A percentile compares a stretch with the other conserved stretches of the same genome.
phyloP scores from a whole-genome alignment of 2,888 invertebrate species.

The Parnassius glacialis region DNA sequence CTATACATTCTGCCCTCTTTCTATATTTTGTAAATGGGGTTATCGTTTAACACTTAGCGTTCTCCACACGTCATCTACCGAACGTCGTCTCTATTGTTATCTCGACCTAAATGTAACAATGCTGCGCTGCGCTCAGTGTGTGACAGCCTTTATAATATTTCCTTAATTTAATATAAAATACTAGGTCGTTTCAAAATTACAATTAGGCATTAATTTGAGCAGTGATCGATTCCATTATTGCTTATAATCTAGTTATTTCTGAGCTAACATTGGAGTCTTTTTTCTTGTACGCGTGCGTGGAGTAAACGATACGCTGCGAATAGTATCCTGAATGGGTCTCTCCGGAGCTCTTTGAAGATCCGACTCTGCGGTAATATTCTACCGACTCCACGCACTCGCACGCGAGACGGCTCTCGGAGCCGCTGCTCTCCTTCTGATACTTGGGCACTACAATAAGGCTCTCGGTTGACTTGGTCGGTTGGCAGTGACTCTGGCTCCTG shows the following conservation, averaged over 20 bases:
- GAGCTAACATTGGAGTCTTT: conserved; percentile 83
- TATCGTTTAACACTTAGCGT: conserved; percentile 7
- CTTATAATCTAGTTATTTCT: conserved; percentile 86
- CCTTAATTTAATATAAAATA: conserved; percentile 1
- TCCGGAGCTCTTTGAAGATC: conserved; percentile 54
- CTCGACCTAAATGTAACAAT: conserved; percentile 10
- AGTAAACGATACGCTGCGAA: conserved; percentile 72
- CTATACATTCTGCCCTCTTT: background rate
- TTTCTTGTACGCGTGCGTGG: conserved; percentile 74
- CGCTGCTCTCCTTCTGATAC: conserved; percentile 80
- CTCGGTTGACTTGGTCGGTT: conserved; percentile 90
- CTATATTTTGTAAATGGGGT: conserved; percentile 18
- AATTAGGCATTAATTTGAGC: conserved; percentile 20
- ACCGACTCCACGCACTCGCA: conserved; percentile 85
- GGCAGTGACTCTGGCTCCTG: conserved; percentile 77
- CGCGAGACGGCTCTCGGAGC: conserved; percentile 85
- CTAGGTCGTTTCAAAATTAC: conserved; percentile 14
- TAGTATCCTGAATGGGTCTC: conserved; percentile 64
- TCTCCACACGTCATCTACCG: conserved; percentile 11
- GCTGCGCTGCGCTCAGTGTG: conserved; percentile 1
- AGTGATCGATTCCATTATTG: conserved; percentile 15
- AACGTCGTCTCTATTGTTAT: conserved; percentile 14
- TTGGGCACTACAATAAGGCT: conserved; percentile 86
- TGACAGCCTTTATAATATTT: conserved; percentile 4
- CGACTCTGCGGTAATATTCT: conserved; percentile 65